phyloP scores from a whole-genome alignment of 2,797 vertebrate genomes.

The Gymnothorax reevesii region DNA sequence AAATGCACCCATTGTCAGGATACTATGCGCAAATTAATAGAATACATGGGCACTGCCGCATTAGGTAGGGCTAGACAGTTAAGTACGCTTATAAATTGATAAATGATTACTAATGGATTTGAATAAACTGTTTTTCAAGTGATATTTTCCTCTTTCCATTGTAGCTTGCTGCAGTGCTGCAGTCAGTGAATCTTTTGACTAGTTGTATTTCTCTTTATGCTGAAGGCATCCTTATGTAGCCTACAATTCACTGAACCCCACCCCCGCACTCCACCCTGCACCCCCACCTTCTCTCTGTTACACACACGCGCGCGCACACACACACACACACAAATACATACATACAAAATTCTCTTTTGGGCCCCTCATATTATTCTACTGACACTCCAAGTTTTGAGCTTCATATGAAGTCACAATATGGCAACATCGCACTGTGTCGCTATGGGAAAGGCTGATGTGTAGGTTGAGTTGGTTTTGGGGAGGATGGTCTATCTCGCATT shows the following conservation, averaged over 20 bases:
- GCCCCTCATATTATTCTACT: conserved; percentile 25
- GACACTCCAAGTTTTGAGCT: conserved; percentile 65
- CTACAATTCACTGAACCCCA: neutral
- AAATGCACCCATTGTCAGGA: neutral
- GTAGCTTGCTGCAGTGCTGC: neutral
- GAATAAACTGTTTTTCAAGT: neutral
- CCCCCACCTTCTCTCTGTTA: neutral
- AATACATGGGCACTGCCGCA: neutral
- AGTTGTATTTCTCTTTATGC: neutral
- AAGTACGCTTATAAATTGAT: neutral
- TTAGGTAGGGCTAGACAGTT: neutral
- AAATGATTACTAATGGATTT: neutral
- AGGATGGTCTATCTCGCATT: too few species aligned
- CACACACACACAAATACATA: neutral
- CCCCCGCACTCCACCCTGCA: too few species aligned
- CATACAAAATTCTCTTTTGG: neutral
- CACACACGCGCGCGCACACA: neutral
- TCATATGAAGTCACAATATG: conserved; percentile 73
- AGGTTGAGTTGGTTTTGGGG: too few species aligned
- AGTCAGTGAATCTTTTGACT: neutral
- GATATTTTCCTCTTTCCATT: too few species aligned
- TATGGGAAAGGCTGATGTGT: neutral
- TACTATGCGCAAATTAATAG: neutral
- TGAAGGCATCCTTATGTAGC: neutral
- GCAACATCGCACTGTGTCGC: conserved; percentile 54